Percentiles rank a stretch among this genome's conserved stretches.
phyloP scores from a whole-genome alignment of 2,113 vertebrate genomes.

The Pungitius pungitius region DNA sequence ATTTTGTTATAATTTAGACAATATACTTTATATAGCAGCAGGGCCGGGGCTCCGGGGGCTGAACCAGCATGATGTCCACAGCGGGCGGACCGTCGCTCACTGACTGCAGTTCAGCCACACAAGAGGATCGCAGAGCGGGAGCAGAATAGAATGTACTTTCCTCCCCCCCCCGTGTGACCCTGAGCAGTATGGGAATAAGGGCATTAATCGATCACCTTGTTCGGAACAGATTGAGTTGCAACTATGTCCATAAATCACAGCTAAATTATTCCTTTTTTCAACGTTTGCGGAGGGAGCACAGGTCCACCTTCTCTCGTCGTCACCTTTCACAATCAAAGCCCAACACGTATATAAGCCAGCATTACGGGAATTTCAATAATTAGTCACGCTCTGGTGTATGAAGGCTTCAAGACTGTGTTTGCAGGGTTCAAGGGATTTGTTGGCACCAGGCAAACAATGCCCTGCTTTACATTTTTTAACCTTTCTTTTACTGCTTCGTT shows the following conservation, averaged over 20 bases:
- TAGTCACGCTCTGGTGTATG: too few species aligned
- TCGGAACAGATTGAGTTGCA: too few species aligned
- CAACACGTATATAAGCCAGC: too few species aligned
- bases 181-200: not conserved
- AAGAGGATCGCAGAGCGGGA: not conserved
- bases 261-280: not conserved
- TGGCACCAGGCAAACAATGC: too few species aligned
- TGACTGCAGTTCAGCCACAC: not conserved
- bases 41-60: not conserved
- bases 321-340: not conserved
- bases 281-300: not conserved
- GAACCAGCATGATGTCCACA: not conserved
- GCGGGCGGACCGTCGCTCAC: not conserved
- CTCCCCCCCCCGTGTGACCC: not conserved
- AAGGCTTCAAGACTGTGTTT: too few species aligned
- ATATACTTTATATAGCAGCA: not conserved
- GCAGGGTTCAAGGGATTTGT: too few species aligned
- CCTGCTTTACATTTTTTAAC: too few species aligned
- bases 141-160: not conserved
- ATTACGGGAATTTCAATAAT: too few species aligned
- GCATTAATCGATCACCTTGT: not conserved
- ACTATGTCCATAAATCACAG: too few species aligned
- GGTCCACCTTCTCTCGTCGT: not conserved
- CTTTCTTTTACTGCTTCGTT: too few species aligned
- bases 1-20: not conserved